Percentiles rank a stretch among this genome's conserved stretches.
These are phyloP conservation scores for Hoplostethus atlanticus DNA, from an alignment of 2,797 vertebrate genomes.

Conservation along the genomic window DNA sequence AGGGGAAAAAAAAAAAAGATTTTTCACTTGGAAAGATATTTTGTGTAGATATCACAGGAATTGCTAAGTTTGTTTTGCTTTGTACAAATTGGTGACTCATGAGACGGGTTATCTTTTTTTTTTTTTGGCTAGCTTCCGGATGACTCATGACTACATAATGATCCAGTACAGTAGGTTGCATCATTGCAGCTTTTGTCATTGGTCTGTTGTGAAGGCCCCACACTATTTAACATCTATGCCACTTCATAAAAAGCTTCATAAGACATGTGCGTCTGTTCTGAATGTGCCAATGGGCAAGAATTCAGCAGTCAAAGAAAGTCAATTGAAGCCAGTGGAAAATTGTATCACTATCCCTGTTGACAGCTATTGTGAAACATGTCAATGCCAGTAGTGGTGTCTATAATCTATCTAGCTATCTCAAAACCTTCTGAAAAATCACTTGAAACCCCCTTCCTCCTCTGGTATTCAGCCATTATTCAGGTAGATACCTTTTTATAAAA, in stretches of 20 bases:
- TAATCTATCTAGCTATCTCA: no score
- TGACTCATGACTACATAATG: slow-evolving; percentile 31
- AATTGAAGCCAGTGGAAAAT: background rate
- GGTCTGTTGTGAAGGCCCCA: slow-evolving; percentile 22
- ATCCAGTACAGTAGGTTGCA: background rate
- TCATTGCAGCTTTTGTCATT: slow-evolving; percentile 2
- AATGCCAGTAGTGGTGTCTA: no score
- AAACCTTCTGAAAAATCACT: background rate
- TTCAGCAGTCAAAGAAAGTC: background rate
- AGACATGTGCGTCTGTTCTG: background rate
- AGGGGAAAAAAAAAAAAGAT: no score
- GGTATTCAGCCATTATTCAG: slow-evolving; percentile 19
- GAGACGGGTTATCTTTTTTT: slow-evolving; percentile 23
- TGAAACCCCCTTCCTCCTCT: background rate
- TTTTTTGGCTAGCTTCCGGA: slow-evolving; percentile 16
- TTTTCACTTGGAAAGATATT: slow-evolving; percentile 28
- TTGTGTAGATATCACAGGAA: slow-evolving; percentile 14
- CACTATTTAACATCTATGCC: slow-evolving; percentile 2
- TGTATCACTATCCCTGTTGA: background rate
- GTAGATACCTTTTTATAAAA: slow-evolving; percentile 8
- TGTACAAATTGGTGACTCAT: slow-evolving; percentile 33
- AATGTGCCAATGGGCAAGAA: background rate
- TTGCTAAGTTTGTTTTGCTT: slow-evolving; percentile 20
- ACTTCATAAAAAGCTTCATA: background rate
- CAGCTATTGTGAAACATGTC: no score